phyloP scores from a whole-genome alignment of 37 sponge, comb jelly and placozoan species.

The Theonella swinhoei region DNA sequence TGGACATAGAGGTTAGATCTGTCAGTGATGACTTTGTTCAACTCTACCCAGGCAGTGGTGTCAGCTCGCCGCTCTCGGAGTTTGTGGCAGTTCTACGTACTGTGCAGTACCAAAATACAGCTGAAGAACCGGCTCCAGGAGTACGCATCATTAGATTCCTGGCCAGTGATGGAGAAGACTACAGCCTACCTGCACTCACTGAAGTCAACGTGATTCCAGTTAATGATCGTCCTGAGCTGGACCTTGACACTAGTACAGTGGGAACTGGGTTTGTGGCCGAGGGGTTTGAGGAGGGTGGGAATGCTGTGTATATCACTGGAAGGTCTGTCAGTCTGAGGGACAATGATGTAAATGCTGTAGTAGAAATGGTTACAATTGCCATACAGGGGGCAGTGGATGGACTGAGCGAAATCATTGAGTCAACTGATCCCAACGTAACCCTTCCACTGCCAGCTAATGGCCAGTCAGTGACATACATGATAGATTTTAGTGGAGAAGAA shows the following conservation, averaged over 20 bases:
- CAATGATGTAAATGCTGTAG: constrained; percentile 39
- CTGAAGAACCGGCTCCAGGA: constrained; percentile 70
- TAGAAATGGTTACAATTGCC: constrained; percentile 18
- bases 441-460: constrained; percentile 1
- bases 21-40: neutral
- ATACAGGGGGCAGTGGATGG: constrained; percentile 54
- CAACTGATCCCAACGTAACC: neutral
- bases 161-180: constrained; percentile 59
- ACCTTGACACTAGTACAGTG: constrained; percentile 34
- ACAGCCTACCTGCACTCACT: constrained; percentile 27
- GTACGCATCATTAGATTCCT: constrained; percentile 19
- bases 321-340: constrained; percentile 56
- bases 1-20: neutral
- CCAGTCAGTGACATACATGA: neutral
- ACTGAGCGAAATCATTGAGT: constrained; percentile 37
- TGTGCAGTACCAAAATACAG: constrained; percentile 55
- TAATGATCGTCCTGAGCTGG: constrained; percentile 74
- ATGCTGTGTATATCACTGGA: constrained; percentile 62
- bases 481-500: neutral
- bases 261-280: constrained; percentile 46
- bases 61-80: constrained; percentile 9
- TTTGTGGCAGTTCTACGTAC: constrained; percentile 42
- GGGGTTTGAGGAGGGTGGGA: constrained; percentile 59
- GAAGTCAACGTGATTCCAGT: constrained; percentile 18
- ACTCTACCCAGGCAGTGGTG: neutral